A percentile compares a stretch with the other conserved stretches of the same genome.
Evolutionary conservation across 1,140 invertebrate genomes (phyloP).

Genomic region (Semibalanus balanoides): DNA sequence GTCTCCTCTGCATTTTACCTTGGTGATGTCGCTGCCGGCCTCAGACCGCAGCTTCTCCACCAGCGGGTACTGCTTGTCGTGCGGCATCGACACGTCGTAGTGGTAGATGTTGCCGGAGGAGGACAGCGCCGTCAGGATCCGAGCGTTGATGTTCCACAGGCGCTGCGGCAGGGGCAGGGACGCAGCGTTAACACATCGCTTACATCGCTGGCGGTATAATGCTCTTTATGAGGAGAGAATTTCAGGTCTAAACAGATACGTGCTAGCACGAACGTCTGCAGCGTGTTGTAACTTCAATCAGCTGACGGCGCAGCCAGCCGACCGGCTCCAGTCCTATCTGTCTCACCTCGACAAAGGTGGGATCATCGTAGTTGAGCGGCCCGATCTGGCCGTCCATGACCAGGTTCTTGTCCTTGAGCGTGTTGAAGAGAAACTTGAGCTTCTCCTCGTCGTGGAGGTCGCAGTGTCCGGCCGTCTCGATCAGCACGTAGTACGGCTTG

Average conservation of each 20-base stretch:
- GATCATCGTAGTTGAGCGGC: slow-evolving; percentile 3
- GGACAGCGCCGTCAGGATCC: slow-evolving; percentile 23
- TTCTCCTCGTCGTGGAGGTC: slow-evolving; percentile 34
- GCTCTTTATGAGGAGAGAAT: no score
- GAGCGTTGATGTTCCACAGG: slow-evolving; percentile 1
- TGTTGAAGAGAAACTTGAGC: slow-evolving; percentile 23
- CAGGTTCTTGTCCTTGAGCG: neutral
- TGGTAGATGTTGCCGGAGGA: slow-evolving; percentile 39
- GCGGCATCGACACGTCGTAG: slow-evolving; percentile 39
- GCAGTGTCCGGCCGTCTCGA: slow-evolving; percentile 35
- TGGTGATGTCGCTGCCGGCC: neutral
- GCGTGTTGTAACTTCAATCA: no score
- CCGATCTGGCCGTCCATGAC: slow-evolving; percentile 4
- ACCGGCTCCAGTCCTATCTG: no score
- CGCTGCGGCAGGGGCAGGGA: neutral
- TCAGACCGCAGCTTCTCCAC: slow-evolving; percentile 22
- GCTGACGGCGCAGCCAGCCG: no score
- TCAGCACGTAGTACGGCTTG: slow-evolving; percentile 33
- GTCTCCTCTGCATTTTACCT: neutral
- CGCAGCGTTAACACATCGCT: no score
- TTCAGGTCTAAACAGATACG: no score
- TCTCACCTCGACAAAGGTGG: neutral
- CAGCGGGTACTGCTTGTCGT: slow-evolving; percentile 33
- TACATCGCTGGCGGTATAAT: no score
- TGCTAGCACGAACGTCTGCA: no score